Percentiles rank a stretch among this genome's conserved stretches.
These are phyloP conservation scores for Nephrotoma appendiculata DNA, from an alignment of 2,888 invertebrate species.

Conservation along the genomic window DNA sequence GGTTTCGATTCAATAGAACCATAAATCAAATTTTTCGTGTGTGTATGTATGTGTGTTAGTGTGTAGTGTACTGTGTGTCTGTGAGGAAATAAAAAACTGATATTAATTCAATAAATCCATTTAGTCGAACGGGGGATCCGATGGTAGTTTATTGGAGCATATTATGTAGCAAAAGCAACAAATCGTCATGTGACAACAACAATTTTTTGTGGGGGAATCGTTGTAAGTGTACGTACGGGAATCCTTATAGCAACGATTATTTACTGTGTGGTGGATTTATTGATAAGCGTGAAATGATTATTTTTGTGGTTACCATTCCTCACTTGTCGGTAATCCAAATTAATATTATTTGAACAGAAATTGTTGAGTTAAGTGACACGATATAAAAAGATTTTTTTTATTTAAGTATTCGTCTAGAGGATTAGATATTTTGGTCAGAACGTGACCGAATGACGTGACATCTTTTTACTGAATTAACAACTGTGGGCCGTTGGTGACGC, in stretches of 20 bases:
- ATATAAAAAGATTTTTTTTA: background rate
- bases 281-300: background rate
- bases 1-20: background rate
- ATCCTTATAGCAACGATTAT: background rate
- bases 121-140: background rate
- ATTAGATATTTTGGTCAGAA: background rate
- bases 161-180: background rate
- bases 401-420: background rate
- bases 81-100: background rate
- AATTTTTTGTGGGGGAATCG: background rate
- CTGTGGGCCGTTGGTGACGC: no score
- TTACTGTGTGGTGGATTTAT: background rate
- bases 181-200: background rate
- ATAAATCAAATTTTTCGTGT: background rate
- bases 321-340: background rate
- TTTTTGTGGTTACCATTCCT: background rate
- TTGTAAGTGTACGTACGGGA: background rate
- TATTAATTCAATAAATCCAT: background rate
- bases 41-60: background rate
- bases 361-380: background rate
- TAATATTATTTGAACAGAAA: background rate
- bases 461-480: no score
- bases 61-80: background rate
- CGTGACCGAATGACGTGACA: no score
- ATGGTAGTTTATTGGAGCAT: background rate